These are phyloP conservation scores for Theropithecus gelada DNA, from an alignment of 2,113 vertebrate genomes.

Conservation along the genomic window DNA sequence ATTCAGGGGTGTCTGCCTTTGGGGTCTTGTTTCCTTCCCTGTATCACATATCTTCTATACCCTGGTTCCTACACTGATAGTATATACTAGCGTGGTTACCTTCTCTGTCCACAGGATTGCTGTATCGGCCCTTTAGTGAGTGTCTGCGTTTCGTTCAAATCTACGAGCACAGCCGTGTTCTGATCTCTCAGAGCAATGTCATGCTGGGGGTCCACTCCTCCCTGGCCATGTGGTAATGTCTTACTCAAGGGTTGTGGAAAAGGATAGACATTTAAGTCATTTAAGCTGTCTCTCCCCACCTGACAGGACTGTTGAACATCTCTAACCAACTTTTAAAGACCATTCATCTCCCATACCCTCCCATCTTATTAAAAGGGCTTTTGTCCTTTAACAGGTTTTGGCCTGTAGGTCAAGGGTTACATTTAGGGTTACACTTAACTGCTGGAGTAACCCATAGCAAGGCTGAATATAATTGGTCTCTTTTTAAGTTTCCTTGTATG, in stretches of 20 bases:
- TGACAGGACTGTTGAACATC: background rate
- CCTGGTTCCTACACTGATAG: background rate
- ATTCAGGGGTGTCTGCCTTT: background rate
- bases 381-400: background rate
- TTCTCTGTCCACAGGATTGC: conserved; percentile 41
- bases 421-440: background rate
- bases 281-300: background rate
- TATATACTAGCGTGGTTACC: background rate
- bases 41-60: background rate
- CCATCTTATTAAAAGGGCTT: background rate
- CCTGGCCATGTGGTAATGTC: conserved; percentile 60
- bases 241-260: background rate
- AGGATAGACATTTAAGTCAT: background rate
- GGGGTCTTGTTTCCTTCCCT: background rate
- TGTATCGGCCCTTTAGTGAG: conserved; percentile 37
- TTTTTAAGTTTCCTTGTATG: background rate
- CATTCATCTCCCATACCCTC: background rate
- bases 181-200: conserved; percentile 53
- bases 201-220: conserved; percentile 63
- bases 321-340: conserved; percentile 5
- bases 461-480: background rate
- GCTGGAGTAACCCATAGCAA: background rate
- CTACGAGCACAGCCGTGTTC: conserved; percentile 40
- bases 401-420: background rate
- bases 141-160: conserved; percentile 48